A percentile compares a stretch with the other conserved stretches of the same genome.
Evolutionary conservation across 2,797 vertebrate species (phyloP).

Genomic region (Spondyliosoma cantharus): DNA sequence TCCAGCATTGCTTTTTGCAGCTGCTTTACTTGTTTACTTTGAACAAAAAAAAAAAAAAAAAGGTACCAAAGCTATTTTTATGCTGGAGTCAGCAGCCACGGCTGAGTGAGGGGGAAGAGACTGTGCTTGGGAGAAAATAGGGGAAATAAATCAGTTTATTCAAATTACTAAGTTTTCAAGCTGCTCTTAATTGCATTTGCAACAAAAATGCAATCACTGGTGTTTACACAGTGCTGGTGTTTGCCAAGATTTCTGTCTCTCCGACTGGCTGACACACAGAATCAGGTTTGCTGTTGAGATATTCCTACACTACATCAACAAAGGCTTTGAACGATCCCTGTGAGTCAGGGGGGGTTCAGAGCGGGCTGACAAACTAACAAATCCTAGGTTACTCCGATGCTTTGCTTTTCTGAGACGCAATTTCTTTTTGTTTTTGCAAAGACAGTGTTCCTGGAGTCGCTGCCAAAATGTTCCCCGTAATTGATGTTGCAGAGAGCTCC

Average conservation of each 20-base stretch:
- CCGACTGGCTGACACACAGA: slow-evolving; percentile 18
- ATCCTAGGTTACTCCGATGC: slow-evolving; percentile 26
- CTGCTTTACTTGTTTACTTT: not conserved
- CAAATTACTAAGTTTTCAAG: not conserved
- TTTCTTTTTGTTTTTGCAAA: slow-evolving; percentile 38
- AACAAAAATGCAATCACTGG: slow-evolving; percentile 20
- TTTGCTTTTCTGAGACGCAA: slow-evolving; percentile 17
- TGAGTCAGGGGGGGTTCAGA: slow-evolving; percentile 16
- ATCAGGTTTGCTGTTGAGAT: slow-evolving; percentile 35
- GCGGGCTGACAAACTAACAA: slow-evolving; percentile 27
- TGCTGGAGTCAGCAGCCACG: not conserved
- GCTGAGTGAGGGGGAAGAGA: not conserved
- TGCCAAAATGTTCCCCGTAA: slow-evolving; percentile 44
- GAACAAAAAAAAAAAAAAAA: not conserved
- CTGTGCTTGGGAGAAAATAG: not conserved
- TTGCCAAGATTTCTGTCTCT: slow-evolving; percentile 18
- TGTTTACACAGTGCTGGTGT: slow-evolving; percentile 24
- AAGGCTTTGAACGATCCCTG: slow-evolving; percentile 29
- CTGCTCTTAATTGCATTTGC: not conserved
- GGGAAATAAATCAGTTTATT: slow-evolving; percentile 26
- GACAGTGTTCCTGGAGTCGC: not conserved
- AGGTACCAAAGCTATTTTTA: not conserved
- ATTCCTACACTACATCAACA: slow-evolving; percentile 33
- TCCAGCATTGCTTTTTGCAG: not conserved
- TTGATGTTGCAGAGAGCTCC: slow-evolving; percentile 28